Base-by-base conservation (phyloP, 2,888 invertebrate genomes). In the Therioaphis trifolii region DNA sequence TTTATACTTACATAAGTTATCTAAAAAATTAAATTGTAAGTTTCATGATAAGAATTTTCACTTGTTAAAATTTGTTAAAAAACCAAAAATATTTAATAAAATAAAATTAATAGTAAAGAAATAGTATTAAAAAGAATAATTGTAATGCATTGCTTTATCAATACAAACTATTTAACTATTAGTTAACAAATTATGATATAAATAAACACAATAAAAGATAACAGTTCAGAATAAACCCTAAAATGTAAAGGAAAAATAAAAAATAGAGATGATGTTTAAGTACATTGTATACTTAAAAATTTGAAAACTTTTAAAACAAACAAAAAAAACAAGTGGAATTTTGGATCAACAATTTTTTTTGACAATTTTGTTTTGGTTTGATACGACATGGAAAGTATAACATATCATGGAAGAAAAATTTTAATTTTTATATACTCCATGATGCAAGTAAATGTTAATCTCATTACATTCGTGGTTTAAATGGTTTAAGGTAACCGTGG, bases 301-400 rank as follows among this genome's bases (percentile, higher is more conserved):
- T 40, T 40, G 2, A 74, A 35, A 82, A 82, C 18, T 24, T 49
- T 35, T 29, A 49, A 77, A 66, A 24, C 14, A 27, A 61, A 74
- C 49, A 40, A 61, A 58, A 69, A 79, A 82, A 72, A 71, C 43
- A 72, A 82, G 35, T 74, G 82, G 82, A 74, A 82, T 74, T 82
- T 74, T 14, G 55, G 82, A 82, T 82, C 72, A 82, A 63, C 82
- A 66, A 72, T 82, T 82, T 80, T 78, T 75, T 69, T 74, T 49
- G 63, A 66, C 74, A 74, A 82, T 72, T 82, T 82, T 82, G 82
- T 74, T 82, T 82, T 82, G 82, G n/a, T 82, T 49, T 82, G 82
- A 82, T 82, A 82, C 52, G 82, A 24, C 82, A 82, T 66, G 82
- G 82, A 63, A 27, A 24, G 35, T 29, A 40, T 43, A 82, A 40